These are phyloP conservation scores for Xenopus petersii DNA, from an alignment of 2,797 vertebrate genomes.

Conservation along the genomic window DNA sequence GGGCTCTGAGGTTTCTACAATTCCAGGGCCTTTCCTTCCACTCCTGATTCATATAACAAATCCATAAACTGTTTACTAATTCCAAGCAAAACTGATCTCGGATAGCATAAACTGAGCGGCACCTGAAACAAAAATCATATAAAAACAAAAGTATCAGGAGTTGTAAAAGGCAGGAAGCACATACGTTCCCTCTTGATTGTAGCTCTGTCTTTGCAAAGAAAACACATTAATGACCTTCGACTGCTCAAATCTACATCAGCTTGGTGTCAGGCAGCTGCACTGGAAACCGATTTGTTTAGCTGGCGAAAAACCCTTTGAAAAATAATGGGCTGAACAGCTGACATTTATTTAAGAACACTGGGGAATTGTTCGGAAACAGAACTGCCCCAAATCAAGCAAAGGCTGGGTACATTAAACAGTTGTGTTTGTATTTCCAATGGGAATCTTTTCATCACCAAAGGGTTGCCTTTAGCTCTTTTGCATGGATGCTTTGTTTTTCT, in stretches of 20 bases:
- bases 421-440: too few species aligned
- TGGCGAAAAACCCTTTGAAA: constrained; percentile 9
- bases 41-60: too few species aligned
- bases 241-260: constrained; percentile 7
- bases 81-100: background rate
- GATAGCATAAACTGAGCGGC: background rate
- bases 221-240: constrained; percentile 30
- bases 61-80: too few species aligned
- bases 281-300: constrained; percentile 15
- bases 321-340: constrained; percentile 2
- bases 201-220: constrained; percentile 26
- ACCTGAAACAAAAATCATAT: constrained; percentile 4
- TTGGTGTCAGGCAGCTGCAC: constrained; percentile 21
- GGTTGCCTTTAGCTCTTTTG: too few species aligned
- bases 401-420: too few species aligned
- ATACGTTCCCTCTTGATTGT: constrained; percentile 19
- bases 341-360: constrained; percentile 13
- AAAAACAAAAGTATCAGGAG: constrained; percentile 25
- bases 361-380: constrained; percentile 10
- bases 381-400: too few species aligned
- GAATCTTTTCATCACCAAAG: too few species aligned
- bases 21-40: too few species aligned
- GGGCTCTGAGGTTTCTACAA: too few species aligned
- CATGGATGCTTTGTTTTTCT: too few species aligned
- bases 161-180: constrained; percentile 35